Base-by-base conservation (phyloP, 92 coral and sea anemone species). In the Diadumene lineata region DNA sequence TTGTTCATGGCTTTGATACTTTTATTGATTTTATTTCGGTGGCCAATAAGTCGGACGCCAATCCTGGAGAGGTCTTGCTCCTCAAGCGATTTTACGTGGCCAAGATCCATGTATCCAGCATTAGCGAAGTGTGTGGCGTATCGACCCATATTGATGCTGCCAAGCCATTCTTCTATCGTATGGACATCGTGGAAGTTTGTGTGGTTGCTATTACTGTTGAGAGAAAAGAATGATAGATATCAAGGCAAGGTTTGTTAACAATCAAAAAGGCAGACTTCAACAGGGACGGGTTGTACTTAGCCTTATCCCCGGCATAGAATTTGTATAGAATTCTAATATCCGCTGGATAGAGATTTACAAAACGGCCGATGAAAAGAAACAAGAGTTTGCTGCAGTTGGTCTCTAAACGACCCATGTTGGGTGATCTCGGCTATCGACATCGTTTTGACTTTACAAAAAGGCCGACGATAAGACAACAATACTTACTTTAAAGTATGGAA, bases 11-110 rank as follows among this genome's bases (percentile, higher is more conserved):
- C 94, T 62, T 79, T 93, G 63, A 93, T 78, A 34, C 97, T 92
- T 74, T 93, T 93, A 29, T 83, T 77, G 58, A 93, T 93, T 78
- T 93, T 93, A 75, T 93, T 93, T 10, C 98, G 87, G 68, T 93
- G 98, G 8, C 98, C 98, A 60, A 90, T 90, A 56, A 90, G 72
- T 38, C 65, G 83, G 32, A 93, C 87, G 15, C 98, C 98, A 34
- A 93, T 85, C 30, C 79, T 84, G 26, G 77, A 79, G 24, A 93
- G 86, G 33, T 93, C 98, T 13, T 72, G 34, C 75, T 93, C 96
- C 16, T 77, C 84, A 2, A 93, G 80, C 26, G 66, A 70, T 22
- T 86, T 69, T 50, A 93, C 85, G 61, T 93, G 97, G 38, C 71
- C 77, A 72, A 92, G 81, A 66, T 83, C 88, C 55, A 73, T 81